Evolutionary conservation across 2,797 vertebrate species (phyloP).

Genomic region (Okamejei kenojei): DNA sequence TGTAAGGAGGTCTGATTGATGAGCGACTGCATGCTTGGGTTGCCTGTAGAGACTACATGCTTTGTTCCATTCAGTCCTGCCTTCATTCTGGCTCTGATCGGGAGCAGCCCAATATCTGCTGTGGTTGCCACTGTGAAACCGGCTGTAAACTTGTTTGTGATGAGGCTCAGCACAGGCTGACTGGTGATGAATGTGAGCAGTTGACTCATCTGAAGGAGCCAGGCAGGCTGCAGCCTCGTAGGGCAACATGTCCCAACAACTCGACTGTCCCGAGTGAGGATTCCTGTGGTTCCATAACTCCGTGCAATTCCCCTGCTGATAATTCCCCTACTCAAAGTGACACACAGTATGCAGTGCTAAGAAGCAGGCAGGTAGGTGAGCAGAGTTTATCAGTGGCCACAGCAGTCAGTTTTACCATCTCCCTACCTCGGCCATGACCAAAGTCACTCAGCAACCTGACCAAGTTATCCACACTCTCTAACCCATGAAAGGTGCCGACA

Average conservation of each 20-base stretch:
- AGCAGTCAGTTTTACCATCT: background rate
- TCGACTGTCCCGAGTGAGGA: background rate
- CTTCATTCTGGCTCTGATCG: background rate
- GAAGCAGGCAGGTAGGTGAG: background rate
- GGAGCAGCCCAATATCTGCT: background rate
- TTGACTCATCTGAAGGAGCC: too few species aligned
- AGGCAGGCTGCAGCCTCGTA: background rate
- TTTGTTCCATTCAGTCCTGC: background rate
- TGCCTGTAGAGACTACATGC: background rate
- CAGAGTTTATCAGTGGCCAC: too few species aligned
- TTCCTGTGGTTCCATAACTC: background rate
- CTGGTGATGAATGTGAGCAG: background rate
- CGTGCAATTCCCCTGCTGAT: background rate
- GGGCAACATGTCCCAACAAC: background rate
- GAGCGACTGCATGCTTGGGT: too few species aligned
- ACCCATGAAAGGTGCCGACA: background rate
- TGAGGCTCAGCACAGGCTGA: background rate
- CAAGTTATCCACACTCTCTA: background rate
- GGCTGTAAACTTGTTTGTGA: background rate
- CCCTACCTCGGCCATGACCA: background rate
- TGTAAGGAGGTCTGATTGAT: background rate
- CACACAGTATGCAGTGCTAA: background rate
- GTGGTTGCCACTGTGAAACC: background rate
- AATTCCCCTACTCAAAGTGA: background rate
- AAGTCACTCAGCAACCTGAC: background rate